phyloP scores from a whole-genome alignment of 2,888 invertebrate species.

The Gryllus longicercus region DNA sequence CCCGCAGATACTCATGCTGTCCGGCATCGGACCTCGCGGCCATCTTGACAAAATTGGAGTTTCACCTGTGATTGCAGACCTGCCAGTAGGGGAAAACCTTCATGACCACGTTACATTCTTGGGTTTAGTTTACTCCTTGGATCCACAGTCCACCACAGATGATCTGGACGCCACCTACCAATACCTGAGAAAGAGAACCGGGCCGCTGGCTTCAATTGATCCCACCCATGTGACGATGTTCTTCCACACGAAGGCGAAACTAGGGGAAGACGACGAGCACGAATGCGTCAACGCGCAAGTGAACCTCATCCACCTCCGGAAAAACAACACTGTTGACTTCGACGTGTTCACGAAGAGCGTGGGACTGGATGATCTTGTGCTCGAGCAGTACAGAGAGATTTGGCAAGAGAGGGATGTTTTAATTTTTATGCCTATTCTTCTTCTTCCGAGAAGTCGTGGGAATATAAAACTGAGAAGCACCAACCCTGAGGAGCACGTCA shows the following conservation, averaged over 20 bases:
- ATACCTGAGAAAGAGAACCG: slow-evolving; percentile 50
- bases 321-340: too few species aligned
- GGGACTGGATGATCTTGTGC: too few species aligned
- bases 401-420: too few species aligned
- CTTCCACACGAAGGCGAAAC: too few species aligned
- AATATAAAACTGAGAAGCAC: slow-evolving; percentile 58
- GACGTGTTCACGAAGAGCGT: too few species aligned
- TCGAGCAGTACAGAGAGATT: too few species aligned
- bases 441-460: too few species aligned
- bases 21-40: slow-evolving; percentile 59
- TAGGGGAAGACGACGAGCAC: too few species aligned
- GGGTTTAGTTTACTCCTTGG: slow-evolving; percentile 41
- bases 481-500: slow-evolving; percentile 64
- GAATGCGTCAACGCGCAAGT: too few species aligned
- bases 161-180: slow-evolving; percentile 42
- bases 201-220: slow-evolving; percentile 46
- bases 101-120: slow-evolving; percentile 53
- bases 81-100: slow-evolving; percentile 56
- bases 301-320: too few species aligned
- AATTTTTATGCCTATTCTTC: too few species aligned
- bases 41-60: slow-evolving; percentile 51
- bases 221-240: too few species aligned
- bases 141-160: slow-evolving; percentile 38
- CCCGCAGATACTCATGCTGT: slow-evolving; percentile 66
- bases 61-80: slow-evolving; percentile 46